phyloP scores from a whole-genome alignment of 2,888 invertebrate species.

The Actias luna region DNA sequence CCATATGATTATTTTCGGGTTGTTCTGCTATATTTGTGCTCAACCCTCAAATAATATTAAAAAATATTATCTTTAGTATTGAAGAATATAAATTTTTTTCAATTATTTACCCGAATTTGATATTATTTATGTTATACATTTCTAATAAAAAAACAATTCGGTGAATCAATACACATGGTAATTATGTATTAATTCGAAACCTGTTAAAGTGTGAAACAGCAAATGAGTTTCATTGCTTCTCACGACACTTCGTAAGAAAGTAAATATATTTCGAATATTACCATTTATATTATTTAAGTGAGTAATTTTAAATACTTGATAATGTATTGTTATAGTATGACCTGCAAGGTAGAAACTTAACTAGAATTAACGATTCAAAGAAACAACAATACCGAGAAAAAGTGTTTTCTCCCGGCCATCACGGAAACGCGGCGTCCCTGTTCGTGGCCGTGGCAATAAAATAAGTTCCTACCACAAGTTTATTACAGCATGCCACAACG shows the following conservation, averaged over 20 bases:
- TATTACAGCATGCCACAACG: conserved; percentile 24
- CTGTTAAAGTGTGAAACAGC: neutral
- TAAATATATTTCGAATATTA: neutral
- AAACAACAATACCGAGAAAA: neutral
- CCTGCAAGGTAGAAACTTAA: neutral
- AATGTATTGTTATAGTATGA: neutral
- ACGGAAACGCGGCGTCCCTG: conserved; percentile 4
- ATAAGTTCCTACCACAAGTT: conserved; percentile 26
- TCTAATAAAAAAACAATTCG: too few relatives aligned
- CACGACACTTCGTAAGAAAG: neutral
- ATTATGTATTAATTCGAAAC: neutral
- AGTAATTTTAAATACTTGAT: neutral
- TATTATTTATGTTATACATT: too few relatives aligned
- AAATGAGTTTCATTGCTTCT: neutral
- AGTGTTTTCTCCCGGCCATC: conserved; percentile 11
- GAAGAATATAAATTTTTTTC: too few relatives aligned
- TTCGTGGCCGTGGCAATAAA: conserved; percentile 14
- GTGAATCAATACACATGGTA: neutral
- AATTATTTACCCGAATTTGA: too few relatives aligned
- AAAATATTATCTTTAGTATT: too few relatives aligned
- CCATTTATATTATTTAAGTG: neutral
- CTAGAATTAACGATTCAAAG: neutral
- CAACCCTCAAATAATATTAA: too few relatives aligned
- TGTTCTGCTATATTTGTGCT: too few relatives aligned
- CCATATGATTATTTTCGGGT: too few relatives aligned